phyloP scores from a whole-genome alignment of 92 coral and sea anemone species.

The Umimayanthus kanabou region DNA sequence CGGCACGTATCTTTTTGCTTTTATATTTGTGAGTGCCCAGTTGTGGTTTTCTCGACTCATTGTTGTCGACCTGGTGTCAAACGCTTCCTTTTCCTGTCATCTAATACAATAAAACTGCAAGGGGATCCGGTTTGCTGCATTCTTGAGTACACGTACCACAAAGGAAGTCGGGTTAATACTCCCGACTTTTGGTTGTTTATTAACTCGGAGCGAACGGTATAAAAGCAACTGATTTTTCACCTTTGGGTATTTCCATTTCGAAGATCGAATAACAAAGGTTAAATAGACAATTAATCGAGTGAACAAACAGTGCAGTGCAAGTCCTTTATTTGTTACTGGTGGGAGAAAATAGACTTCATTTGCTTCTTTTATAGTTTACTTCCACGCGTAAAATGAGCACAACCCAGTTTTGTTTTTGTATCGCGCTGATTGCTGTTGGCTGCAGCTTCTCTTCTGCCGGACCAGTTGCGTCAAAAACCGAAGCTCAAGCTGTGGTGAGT shows the following conservation, averaged over 20 bases:
- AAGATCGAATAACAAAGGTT: slow-evolving; percentile 1
- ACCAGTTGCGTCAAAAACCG: slow-evolving; percentile 40
- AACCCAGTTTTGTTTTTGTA: not conserved
- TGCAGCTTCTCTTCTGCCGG: slow-evolving; percentile 2
- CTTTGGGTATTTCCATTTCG: not conserved
- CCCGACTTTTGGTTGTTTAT: not conserved
- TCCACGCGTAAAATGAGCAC: not conserved
- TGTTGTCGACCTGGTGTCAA: slow-evolving; percentile 1
- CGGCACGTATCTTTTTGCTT: not conserved
- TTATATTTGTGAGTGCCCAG: not conserved
- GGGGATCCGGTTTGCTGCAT: slow-evolving; percentile 8
- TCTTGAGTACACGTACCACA: not conserved
- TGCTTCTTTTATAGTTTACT: not conserved
- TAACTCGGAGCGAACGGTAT: slow-evolving; percentile 20
- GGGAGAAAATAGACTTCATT: not conserved
- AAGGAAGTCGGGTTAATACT: not conserved
- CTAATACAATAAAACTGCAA: not conserved
- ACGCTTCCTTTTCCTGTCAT: slow-evolving; percentile 6
- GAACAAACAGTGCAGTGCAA: not conserved
- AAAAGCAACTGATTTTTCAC: slow-evolving; percentile 1
- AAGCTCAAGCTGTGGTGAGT: slow-evolving; percentile 36
- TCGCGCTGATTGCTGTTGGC: not conserved
- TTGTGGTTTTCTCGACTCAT: not conserved
- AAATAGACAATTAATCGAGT: not conserved
- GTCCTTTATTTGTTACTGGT: not conserved